Percentiles rank a stretch among this genome's conserved stretches.
Conservation (phyloP, 2,888 invertebrate species). For the Aricia artaxerxes region DNA sequence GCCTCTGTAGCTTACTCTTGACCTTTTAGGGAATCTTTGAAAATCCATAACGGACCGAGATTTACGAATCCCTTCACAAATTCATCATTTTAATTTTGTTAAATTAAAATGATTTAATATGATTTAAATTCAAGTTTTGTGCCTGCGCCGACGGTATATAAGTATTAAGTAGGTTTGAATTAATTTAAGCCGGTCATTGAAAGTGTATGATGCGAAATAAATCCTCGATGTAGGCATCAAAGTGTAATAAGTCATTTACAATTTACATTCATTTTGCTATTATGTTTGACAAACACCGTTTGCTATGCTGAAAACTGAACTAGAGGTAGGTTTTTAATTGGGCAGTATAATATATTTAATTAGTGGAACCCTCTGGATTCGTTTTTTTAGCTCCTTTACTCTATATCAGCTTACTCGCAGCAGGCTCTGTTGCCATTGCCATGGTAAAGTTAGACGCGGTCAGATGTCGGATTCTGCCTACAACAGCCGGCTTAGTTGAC, state of each 20-base stretch:
- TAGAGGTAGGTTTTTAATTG: too few species aligned
- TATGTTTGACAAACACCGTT: not conserved
- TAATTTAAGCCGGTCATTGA: not conserved
- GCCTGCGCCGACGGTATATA: too few species aligned
- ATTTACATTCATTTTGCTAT: not conserved
- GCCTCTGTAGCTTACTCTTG: too few species aligned
- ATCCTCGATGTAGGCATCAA: not conserved
- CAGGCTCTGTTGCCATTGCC: not conserved
- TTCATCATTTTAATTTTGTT: too few species aligned
- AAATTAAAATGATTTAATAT: too few species aligned
- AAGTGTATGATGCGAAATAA: not conserved
- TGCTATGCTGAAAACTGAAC: not conserved
- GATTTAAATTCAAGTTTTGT: too few species aligned
- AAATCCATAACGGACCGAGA: not conserved
- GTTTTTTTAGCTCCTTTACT: not conserved
- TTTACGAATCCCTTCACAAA: too few species aligned
- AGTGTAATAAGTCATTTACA: slow-evolving; percentile 3
- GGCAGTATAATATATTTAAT: too few species aligned
- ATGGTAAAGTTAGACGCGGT: not conserved
- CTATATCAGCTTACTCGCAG: not conserved
- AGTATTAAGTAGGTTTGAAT: not conserved
- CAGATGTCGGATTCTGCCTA: not conserved
- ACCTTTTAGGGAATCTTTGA: not conserved
- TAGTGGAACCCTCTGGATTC: too few species aligned
- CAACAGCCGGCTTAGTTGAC: not conserved